Percentiles rank a stretch among this genome's conserved stretches.
These are phyloP conservation scores for Lordiphosa stackelbergi DNA, from an alignment of 1,140 invertebrate species.

Conservation along the genomic window DNA sequence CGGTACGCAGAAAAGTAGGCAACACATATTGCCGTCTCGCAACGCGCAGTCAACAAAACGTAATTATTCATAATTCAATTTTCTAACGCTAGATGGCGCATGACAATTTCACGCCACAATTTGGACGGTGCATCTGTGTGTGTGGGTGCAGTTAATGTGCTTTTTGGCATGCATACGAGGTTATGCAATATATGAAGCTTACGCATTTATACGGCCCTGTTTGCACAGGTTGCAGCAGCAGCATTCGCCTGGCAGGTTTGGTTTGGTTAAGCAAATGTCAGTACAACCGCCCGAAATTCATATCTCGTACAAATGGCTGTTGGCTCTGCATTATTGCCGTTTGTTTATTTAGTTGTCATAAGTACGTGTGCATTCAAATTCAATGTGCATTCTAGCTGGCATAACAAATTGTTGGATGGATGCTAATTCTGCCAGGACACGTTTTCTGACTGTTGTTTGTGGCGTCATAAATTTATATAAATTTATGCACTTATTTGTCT, in stretches of 20 bases:
- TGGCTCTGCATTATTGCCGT: constrained; percentile 46
- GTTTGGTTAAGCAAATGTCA: constrained; percentile 70
- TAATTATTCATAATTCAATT: constrained; percentile 74
- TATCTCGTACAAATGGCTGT: constrained; percentile 33
- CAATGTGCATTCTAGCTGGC: constrained; percentile 40
- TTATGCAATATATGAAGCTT: constrained; percentile 72
- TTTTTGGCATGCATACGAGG: constrained; percentile 62
- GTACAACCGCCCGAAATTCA: constrained; percentile 47
- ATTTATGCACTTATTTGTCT: constrained; percentile 53
- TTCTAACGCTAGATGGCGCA: constrained; percentile 55
- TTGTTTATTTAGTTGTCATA: constrained; percentile 42
- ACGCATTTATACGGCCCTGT: constrained; percentile 51
- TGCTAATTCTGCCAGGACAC: constrained; percentile 54
- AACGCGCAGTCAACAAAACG: constrained; percentile 27
- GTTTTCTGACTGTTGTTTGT: constrained; percentile 21
- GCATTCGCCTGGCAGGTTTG: constrained; percentile 14
- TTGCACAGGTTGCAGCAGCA: constrained; percentile 28
- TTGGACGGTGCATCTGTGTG: constrained; percentile 4
- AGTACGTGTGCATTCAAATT: constrained; percentile 24
- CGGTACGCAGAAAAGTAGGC: constrained; percentile 37
- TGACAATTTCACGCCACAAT: constrained; percentile 57
- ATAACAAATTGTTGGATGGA: constrained; percentile 51
- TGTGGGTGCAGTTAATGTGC: constrained; percentile 64
- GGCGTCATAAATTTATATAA: constrained; percentile 56
- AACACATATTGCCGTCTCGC: constrained; percentile 10